Base-by-base conservation (phyloP, 2,888 invertebrate species). In the Ennomos erosarius region DNA sequence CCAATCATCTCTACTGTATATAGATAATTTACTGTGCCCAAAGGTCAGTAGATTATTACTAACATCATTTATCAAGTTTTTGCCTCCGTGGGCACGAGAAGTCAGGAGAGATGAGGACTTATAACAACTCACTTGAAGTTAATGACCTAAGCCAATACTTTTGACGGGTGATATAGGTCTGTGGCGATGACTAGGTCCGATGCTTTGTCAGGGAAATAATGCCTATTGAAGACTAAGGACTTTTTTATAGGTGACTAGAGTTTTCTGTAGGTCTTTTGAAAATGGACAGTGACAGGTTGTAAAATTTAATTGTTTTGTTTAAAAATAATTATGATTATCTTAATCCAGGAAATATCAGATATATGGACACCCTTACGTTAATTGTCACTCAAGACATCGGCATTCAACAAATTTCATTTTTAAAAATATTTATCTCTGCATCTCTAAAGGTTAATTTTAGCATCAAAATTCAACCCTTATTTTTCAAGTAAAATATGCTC, bases 21-120 rank as follows among this genome's bases (percentile, higher is more conserved):
- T n/a, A 26, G 3, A 6, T 5, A 6, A 3, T 26, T 6, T 26
- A 43, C 45, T 51, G 47, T 43, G 51, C 3, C 36, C 40, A 48
- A 54, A 58, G 62, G 57, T 56, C 60, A 54, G 46, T 48, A 26
- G 43, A 58, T 54, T 59, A 55, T 59, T 55, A 55, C 50, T 51
- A 35, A 55, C 50, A 54, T 54, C 57, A 62, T 62, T 62, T 62
- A 62, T 62, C 57, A 62, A 62, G 62, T 54, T 54, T 55, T 62
- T 54, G 57, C 62, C n/a, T 62, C 57, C 39, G 51, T 58, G 43
- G 57, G 57, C 50, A 40, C 55, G 62, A 47, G 58, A 62, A 55
- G 54, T 50, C 55, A 59, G 55, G 35, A 59, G 50, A 50, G 50
- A 59, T 59, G 59, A 59, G 54, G 40, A 54, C 54, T 54, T 50